Evolutionary conservation across 2,113 vertebrate genomes (phyloP).

Genomic region (Ptychochromis oligacanthus): DNA sequence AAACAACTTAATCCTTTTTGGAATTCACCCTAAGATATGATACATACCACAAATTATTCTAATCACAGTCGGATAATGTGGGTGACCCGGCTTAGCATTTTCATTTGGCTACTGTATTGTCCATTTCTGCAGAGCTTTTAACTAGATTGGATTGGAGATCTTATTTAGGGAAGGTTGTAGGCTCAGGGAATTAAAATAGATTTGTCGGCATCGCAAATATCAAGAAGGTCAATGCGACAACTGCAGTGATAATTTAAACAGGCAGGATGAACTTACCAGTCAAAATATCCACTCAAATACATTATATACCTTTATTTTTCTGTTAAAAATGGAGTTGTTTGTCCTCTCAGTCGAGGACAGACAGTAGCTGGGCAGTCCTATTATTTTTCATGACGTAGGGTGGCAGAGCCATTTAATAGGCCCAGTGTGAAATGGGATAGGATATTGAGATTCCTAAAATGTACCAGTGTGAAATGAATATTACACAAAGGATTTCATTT

Average conservation of each 20-base stretch:
- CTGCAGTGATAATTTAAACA: conserved; percentile 1
- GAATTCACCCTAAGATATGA: not conserved
- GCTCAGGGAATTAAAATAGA: not conserved
- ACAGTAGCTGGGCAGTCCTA: not conserved
- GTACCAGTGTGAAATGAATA: not conserved
- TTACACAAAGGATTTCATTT: conserved; percentile 1
- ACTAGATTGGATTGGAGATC: not conserved
- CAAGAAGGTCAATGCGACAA: not conserved
- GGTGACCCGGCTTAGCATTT: conserved; percentile 1
- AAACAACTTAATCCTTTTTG: not conserved
- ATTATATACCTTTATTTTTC: not conserved
- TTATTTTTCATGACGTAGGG: not conserved
- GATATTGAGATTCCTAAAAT: conserved; percentile 3
- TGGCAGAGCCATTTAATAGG: not conserved
- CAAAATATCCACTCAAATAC: not conserved
- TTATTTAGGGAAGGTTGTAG: not conserved
- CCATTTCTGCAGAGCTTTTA: conserved; percentile 1
- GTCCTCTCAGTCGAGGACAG: not conserved
- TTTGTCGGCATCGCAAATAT: not conserved
- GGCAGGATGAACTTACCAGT: not conserved
- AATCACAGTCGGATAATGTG: not conserved
- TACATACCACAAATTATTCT: not conserved
- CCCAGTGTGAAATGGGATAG: not conserved
- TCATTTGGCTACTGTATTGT: not conserved
- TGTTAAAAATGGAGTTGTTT: not conserved